Evolutionary conservation across 2,888 invertebrate genomes (phyloP), one percentile per base, ranked within the genome.

Genomic region (Arctia plantaginis): DNA sequence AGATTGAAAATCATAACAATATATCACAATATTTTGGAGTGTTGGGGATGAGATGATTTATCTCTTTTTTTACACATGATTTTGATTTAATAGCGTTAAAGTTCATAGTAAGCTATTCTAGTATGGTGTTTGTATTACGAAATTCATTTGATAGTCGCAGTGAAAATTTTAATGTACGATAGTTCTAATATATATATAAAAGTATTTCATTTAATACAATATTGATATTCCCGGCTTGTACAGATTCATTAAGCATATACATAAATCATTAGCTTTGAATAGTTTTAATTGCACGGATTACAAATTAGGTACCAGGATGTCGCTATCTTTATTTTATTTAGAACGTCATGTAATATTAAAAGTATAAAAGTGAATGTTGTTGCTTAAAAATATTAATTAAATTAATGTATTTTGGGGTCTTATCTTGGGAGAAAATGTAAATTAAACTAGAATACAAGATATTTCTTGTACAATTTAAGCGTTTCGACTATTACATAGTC

Each of bases 401-500:
- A 68, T 74, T 62, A 74, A 66, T n/a, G 33, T 64, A 55, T 65
- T 62, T 44, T 55, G 59, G 66, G 27, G 27, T 66, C 44, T 33
- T 44, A 74, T 18, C 20, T 44, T 55, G 20, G 64, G 65, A 47
- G 62, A 41, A 65, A 59, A 72, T 51, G 67, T 41, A 65, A 71
- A 75, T 71, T 71, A 68, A 67, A 65, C 75, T 71, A 71, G 55
- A 55, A 23, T n/a, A 65, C 68, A 67, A 68, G 71, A 33, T 68
- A 20, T 41, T 39, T 69, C 65, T 55, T 71, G 68, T 65, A 69
- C 71, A 68, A 30, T 74, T n/a, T 64, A 69, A 65, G 59, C 59
- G 59, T 69, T 68, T 70, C 41, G 68, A 73, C 72, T 76, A 76
- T 72, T 33, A 73, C 41, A 76, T 76, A 76, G 76, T 73, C 69